A percentile compares a stretch with the other conserved stretches of the same genome.
Evolutionary conservation across 2,113 vertebrate species (phyloP).

Genomic region (Microtus ochrogaster): DNA sequence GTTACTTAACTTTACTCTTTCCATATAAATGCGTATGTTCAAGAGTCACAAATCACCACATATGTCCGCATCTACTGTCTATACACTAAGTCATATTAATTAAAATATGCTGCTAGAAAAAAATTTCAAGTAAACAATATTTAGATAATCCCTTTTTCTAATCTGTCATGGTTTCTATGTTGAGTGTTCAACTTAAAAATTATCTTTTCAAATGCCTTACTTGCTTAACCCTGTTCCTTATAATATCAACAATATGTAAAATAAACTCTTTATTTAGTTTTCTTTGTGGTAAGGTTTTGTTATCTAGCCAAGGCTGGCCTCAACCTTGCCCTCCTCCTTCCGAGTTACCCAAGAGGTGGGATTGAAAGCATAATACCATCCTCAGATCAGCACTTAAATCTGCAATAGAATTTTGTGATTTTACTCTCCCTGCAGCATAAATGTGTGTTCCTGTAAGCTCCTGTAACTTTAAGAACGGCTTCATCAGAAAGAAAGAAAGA

Average conservation of each 20-base stretch:
- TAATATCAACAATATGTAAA: slow-evolving; percentile 8
- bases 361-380: neutral
- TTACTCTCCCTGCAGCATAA: neutral
- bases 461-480: neutral
- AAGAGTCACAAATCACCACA: neutral
- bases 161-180: neutral
- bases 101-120: neutral
- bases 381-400: neutral
- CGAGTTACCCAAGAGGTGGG: neutral
- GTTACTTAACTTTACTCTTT: neutral
- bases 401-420: neutral
- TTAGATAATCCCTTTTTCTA: neutral
- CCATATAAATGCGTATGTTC: too few relatives aligned
- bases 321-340: neutral
- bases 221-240: slow-evolving; percentile 14
- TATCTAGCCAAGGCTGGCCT: neutral
- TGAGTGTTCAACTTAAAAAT: neutral
- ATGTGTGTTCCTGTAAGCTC: neutral
- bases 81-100: neutral
- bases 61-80: neutral
- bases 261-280: neutral
- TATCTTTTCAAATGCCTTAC: neutral
- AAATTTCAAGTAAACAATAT: neutral
- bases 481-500: neutral
- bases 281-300: neutral